These are phyloP conservation scores for Lithobates pipiens DNA, from an alignment of 2,797 vertebrate species.

Conservation along the genomic window DNA sequence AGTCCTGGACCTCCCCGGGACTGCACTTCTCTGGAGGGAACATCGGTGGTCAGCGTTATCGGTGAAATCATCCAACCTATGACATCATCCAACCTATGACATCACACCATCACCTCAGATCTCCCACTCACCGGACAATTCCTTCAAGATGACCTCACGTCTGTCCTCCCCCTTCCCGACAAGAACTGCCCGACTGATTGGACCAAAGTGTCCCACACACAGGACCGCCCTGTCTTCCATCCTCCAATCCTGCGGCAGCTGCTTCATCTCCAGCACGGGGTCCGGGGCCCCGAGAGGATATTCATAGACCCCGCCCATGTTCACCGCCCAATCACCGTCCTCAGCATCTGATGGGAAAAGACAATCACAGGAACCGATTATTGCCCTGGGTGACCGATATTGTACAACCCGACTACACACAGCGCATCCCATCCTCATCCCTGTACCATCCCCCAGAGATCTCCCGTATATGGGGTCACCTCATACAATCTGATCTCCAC, in stretches of 20 bases:
- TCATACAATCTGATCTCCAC: too few relatives aligned
- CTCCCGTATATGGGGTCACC: too few relatives aligned
- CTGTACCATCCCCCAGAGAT: too few relatives aligned
- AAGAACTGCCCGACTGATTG: slow-evolving; percentile 42
- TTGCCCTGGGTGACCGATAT: too few relatives aligned
- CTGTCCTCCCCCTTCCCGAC: background rate
- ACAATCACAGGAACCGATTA: too few relatives aligned
- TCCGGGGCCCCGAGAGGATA: too few relatives aligned
- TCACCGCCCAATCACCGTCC: too few relatives aligned
- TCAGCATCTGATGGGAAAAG: too few relatives aligned
- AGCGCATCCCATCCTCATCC: too few relatives aligned
- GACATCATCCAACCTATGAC: background rate
- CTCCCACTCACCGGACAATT: slow-evolving; percentile 46
- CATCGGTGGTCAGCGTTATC: background rate
- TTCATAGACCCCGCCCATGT: too few relatives aligned
- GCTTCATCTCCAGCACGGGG: slow-evolving; percentile 18
- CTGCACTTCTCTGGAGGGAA: slow-evolving; percentile 35
- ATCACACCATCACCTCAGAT: background rate
- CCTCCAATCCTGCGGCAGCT: slow-evolving; percentile 34
- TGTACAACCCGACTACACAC: too few relatives aligned
- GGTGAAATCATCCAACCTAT: too few relatives aligned
- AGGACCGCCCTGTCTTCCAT: slow-evolving; percentile 19
- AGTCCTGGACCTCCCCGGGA: slow-evolving; percentile 50
- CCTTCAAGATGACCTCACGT: slow-evolving; percentile 45
- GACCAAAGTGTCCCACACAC: slow-evolving; percentile 53